Base-by-base conservation (phyloP, 1,140 invertebrate genomes). In the Melipona quadrifasciata region DNA sequence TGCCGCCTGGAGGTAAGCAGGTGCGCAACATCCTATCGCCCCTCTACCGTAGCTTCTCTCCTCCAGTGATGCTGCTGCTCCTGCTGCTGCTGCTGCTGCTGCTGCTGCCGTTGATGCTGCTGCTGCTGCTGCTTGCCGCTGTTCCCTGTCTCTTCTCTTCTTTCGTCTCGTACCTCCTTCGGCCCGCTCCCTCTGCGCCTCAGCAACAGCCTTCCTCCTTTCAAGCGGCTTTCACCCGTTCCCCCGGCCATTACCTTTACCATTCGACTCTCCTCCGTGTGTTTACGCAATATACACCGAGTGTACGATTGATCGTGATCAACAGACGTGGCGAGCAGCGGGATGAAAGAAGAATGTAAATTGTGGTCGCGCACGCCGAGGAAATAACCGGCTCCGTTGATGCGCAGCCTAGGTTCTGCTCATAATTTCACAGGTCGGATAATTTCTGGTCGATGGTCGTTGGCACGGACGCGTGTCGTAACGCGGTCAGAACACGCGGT, bases 1-100 rank as follows among this genome's bases (percentile, higher is more conserved):
- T 51, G 79, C 89, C 88, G 90, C 91, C 91, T 84, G 34, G 83
- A 79, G 91, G 91, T 92, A 84, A 91, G 91, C 91, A 93, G 92
- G 91, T 92, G 91, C 91, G 86, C 88, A 84, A 84, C 85, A 86
- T 88, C 90, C 89, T 89, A 83, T 91, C 83, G 82, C 68, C 79
- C 80, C 86, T 8, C 39, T 27, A 83, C 80, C 80, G 65, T 27
- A 78, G 34, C 74, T 77, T 67, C 70, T 74, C 73, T 85, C 16
- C 65, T 34, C 78, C 68, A 58, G 58, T 64, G 53, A 19, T 68
- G n/a, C 16, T 17, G 27, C 24, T 67, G 27, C 81, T 70, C 16
- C 31, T 58, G 17, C 31, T 31, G 34, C 24, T 67, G 27, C 81
- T 70, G 24, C 31, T 58, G 17, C 31, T 31, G 34, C 39, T 39